Evolutionary conservation across 2,888 invertebrate genomes (phyloP).

Genomic region (Spisula solida): DNA sequence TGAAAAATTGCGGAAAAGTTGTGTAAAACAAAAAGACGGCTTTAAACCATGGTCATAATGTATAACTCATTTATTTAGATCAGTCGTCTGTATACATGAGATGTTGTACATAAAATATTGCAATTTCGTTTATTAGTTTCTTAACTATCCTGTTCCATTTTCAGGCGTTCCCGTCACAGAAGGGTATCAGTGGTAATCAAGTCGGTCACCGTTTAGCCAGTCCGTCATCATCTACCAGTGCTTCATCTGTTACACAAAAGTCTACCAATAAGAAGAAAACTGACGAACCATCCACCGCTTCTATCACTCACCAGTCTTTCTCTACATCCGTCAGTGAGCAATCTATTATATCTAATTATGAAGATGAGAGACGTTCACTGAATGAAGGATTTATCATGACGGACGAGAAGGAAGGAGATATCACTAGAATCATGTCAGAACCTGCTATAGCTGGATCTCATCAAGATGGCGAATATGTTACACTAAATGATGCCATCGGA

Average conservation of each 20-base stretch:
- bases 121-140: too few relatives aligned
- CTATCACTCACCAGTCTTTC: slow-evolving; percentile 65
- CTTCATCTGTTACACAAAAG: slow-evolving; percentile 42
- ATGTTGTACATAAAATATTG: too few relatives aligned
- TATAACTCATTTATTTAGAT: too few relatives aligned
- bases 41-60: too few relatives aligned
- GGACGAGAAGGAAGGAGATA: slow-evolving; percentile 71
- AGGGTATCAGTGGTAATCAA: slow-evolving; percentile 42
- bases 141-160: background rate
- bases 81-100: too few relatives aligned
- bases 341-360: slow-evolving; percentile 69
- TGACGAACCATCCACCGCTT: slow-evolving; percentile 68
- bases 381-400: slow-evolving; percentile 80
- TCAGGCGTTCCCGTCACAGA: slow-evolving; percentile 56
- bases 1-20: too few relatives aligned
- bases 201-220: slow-evolving; percentile 79
- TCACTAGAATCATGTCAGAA: slow-evolving; percentile 69
- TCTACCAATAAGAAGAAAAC: slow-evolving; percentile 44
- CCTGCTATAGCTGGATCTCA: slow-evolving; percentile 61
- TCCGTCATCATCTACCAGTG: slow-evolving; percentile 57
- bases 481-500: slow-evolving; percentile 34
- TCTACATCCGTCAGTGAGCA: slow-evolving; percentile 69
- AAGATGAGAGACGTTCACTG: slow-evolving; percentile 72
- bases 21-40: too few relatives aligned
- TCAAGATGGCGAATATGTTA: slow-evolving; percentile 65